Conservation (phyloP, 2,888 invertebrate species). For the Prionchulus punctatus region DNA sequence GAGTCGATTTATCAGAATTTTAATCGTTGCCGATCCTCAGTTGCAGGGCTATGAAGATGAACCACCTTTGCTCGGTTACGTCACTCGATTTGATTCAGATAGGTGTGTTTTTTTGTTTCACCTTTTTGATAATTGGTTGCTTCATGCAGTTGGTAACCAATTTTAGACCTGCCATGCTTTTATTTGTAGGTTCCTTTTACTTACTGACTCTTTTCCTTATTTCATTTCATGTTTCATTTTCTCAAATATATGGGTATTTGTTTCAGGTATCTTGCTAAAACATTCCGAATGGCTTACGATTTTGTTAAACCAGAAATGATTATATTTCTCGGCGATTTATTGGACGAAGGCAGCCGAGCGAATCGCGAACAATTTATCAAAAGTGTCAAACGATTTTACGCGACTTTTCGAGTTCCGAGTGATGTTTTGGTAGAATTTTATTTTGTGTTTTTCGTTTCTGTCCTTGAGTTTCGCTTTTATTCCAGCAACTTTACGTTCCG, state of each 20-base stretch:
- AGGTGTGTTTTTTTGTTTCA: not conserved
- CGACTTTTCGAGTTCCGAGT: slow-evolving; percentile 41
- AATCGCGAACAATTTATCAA: slow-evolving; percentile 50
- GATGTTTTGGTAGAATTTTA: not conserved
- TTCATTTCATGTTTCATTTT: no score
- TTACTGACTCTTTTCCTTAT: no score
- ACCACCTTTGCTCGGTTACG: slow-evolving; percentile 35
- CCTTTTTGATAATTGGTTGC: not conserved
- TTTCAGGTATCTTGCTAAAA: slow-evolving; percentile 59
- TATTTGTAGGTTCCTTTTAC: no score
- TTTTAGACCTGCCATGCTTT: not conserved
- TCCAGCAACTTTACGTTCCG: slow-evolving; percentile 57
- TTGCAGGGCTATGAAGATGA: slow-evolving; percentile 66
- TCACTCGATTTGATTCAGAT: not conserved
- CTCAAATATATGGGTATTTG: not conserved
- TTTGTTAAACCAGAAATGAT: slow-evolving; percentile 64
- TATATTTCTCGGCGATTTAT: slow-evolving; percentile 76
- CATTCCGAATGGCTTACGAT: slow-evolving; percentile 54
- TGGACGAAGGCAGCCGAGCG: slow-evolving; percentile 79
- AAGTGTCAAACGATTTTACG: slow-evolving; percentile 56
- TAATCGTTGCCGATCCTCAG: slow-evolving; percentile 65
- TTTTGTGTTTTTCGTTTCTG: no score
- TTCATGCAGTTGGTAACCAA: not conserved
- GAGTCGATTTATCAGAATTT: slow-evolving; percentile 15
- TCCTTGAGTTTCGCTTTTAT: no score